Evolutionary conservation across 2,113 vertebrate genomes (phyloP).

Genomic region (Poeciliopsis retropinna): DNA sequence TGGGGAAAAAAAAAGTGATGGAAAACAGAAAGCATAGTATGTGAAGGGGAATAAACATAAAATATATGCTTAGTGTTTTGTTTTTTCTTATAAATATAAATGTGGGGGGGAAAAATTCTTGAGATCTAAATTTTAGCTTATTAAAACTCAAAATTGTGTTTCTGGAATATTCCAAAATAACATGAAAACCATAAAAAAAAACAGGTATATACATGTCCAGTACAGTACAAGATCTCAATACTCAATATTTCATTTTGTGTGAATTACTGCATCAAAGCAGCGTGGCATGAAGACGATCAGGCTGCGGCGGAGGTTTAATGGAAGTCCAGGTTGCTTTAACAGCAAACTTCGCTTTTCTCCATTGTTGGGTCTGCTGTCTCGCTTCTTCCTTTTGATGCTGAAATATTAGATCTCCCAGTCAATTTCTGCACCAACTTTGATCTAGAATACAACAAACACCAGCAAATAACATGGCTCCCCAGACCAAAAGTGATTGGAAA

Average conservation of each 20-base stretch:
- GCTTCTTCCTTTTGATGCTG: neutral
- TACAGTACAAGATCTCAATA: neutral
- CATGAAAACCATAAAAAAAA: too few species aligned
- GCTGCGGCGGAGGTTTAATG: neutral
- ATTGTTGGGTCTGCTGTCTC: neutral
- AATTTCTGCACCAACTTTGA: neutral
- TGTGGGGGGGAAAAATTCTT: too few species aligned
- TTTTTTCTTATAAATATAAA: too few species aligned
- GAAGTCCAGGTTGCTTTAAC: neutral
- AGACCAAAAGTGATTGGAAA: too few species aligned
- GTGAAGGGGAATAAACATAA: too few species aligned
- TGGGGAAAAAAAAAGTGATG: neutral
- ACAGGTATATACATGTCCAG: too few species aligned
- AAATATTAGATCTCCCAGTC: neutral
- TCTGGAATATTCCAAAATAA: too few species aligned
- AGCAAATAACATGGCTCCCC: too few species aligned
- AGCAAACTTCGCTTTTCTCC: neutral
- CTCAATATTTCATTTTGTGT: too few species aligned
- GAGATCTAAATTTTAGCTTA: neutral
- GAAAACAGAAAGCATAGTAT: neutral
- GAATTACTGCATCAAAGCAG: neutral
- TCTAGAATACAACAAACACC: too few species aligned
- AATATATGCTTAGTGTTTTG: too few species aligned
- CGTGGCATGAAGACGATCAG: neutral
- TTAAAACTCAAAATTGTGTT: too few species aligned